A percentile compares a stretch with the other conserved stretches of the same genome.
phyloP scores from a whole-genome alignment of 2,888 invertebrate genomes.

The Leucoptera coffeella region DNA sequence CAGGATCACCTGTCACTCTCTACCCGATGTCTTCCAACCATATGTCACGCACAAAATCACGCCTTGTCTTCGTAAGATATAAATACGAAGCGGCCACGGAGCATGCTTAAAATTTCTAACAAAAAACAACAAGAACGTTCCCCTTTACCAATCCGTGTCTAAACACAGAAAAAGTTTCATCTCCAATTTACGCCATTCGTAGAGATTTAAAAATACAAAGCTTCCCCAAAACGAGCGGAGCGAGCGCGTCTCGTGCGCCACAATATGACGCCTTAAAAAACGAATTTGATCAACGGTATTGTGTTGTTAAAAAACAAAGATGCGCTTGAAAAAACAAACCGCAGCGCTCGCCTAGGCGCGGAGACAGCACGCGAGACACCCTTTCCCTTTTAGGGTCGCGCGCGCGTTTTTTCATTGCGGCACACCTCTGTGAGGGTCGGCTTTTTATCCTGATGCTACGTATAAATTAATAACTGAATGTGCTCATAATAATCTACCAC shows the following conservation, averaged over 20 bases:
- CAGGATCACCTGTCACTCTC: too few relatives aligned
- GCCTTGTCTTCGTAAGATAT: slow-evolving; percentile 17
- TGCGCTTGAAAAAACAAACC: slow-evolving; percentile 48
- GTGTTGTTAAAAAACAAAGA: slow-evolving; percentile 50
- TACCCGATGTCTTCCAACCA: too few relatives aligned
- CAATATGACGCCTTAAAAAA: slow-evolving; percentile 47
- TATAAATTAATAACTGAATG: slow-evolving; percentile 54
- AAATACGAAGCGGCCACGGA: slow-evolving; percentile 20
- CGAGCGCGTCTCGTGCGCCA: slow-evolving; percentile 32
- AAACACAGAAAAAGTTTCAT: slow-evolving; percentile 30
- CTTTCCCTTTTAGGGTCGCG: slow-evolving; percentile 52
- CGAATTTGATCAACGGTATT: slow-evolving; percentile 40
- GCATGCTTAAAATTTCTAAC: slow-evolving; percentile 13
- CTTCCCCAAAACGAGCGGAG: slow-evolving; percentile 23
- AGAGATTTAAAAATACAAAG: slow-evolving; percentile 41
- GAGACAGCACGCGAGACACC: slow-evolving; percentile 33
- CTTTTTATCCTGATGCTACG: slow-evolving; percentile 42
- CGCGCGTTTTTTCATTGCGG: slow-evolving; percentile 32
- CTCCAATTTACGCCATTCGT: slow-evolving; percentile 28
- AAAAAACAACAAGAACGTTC: slow-evolving; percentile 27
- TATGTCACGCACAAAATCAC: slow-evolving; percentile 21
- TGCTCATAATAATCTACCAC: slow-evolving; percentile 48
- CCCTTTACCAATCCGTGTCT: slow-evolving; percentile 38
- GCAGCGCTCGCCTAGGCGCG: slow-evolving; percentile 42
- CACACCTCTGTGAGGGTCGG: slow-evolving; percentile 42